Conservation (phyloP, 2,797 vertebrate species). For the Artibeus lituratus region DNA sequence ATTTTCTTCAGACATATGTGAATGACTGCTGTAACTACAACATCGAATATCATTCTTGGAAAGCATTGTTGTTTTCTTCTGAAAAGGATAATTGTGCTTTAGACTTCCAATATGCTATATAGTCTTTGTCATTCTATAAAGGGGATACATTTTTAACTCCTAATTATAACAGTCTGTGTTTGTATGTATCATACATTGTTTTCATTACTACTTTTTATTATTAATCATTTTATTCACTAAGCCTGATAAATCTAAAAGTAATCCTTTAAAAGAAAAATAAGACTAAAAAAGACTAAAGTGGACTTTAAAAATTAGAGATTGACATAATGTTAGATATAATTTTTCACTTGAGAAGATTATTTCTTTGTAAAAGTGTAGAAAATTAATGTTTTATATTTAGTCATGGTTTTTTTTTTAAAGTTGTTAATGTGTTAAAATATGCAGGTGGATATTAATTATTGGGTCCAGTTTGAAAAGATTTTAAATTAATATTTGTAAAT, state of each 20-base stretch:
- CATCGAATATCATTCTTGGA: slow-evolving; percentile 44
- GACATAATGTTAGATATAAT: slow-evolving; percentile 71
- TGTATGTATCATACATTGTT: slow-evolving; percentile 48
- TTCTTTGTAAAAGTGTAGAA: slow-evolving; percentile 71
- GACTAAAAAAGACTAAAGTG: slow-evolving; percentile 46
- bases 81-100: slow-evolving; percentile 48
- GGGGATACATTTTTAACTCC: slow-evolving; percentile 51
- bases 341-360: slow-evolving; percentile 74
- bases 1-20: slow-evolving; percentile 39
- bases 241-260: slow-evolving; percentile 56
- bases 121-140: slow-evolving; percentile 47
- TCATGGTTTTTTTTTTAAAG: slow-evolving; percentile 57
- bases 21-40: slow-evolving; percentile 38
- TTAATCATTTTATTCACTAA: slow-evolving; percentile 53
- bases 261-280: slow-evolving; percentile 54
- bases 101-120: background rate
- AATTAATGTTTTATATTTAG: slow-evolving; percentile 61
- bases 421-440: slow-evolving; percentile 63
- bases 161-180: slow-evolving; percentile 37
- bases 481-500: slow-evolving; percentile 73
- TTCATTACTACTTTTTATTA: slow-evolving; percentile 20
- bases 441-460: slow-evolving; percentile 51
- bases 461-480: slow-evolving; percentile 67
- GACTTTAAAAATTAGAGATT: slow-evolving; percentile 64
- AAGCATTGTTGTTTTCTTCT: slow-evolving; percentile 43